Evolutionary conservation across 2,113 vertebrate genomes (phyloP).

Genomic region (Gymnogyps californianus): DNA sequence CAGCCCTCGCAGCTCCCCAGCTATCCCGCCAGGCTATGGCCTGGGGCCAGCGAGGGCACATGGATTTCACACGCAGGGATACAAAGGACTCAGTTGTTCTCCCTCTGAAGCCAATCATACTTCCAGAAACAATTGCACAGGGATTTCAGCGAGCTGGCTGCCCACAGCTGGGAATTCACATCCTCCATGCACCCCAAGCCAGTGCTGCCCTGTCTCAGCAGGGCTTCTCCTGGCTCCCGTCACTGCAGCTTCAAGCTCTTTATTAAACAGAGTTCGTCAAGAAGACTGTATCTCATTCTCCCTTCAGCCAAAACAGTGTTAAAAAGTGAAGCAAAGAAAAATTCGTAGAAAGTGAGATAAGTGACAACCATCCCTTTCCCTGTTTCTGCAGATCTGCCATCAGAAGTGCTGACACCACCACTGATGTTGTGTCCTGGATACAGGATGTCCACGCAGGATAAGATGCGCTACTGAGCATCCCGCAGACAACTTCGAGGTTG

Average conservation of each 20-base stretch:
- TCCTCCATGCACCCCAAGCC: not conserved
- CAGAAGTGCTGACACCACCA: not conserved
- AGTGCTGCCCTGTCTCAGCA: fast-evolving
- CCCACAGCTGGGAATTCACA: fast-evolving
- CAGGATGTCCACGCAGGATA: fast-evolving
- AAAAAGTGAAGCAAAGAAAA: not conserved
- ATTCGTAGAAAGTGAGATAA: not conserved
- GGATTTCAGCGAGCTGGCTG: fast-evolving
- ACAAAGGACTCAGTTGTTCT: not conserved
- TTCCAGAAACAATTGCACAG: not conserved
- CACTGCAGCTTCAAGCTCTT: not conserved
- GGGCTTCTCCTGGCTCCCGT: not conserved
- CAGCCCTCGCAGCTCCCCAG: not conserved
- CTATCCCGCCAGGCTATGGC: not conserved
- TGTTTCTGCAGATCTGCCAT: not conserved
- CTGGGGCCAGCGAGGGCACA: fast-evolving
- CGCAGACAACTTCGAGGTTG: not conserved
- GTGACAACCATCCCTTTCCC: not conserved
- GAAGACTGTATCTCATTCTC: fast-evolving
- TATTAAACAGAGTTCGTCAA: not conserved
- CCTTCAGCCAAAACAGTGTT: not conserved
- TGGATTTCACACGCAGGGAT: not conserved
- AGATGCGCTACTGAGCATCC: fast-evolving
- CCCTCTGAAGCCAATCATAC: not conserved
- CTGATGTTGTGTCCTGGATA: not conserved